Evolutionary conservation across 2,797 vertebrate genomes (phyloP).

Genomic region (Philypnodon macrostomus): DNA sequence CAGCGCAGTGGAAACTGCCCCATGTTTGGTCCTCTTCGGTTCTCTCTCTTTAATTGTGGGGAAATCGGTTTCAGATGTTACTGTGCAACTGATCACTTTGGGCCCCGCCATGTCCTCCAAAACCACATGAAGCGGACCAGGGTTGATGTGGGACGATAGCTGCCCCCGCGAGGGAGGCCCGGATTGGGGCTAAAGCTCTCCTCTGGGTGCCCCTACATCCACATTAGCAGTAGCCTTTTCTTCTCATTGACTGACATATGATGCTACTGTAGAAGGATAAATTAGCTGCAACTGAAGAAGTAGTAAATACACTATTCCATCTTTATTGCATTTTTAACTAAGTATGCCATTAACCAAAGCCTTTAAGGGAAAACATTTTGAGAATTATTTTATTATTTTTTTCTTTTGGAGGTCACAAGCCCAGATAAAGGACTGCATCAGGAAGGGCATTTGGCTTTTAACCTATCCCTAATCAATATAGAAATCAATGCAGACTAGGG

Average conservation of each 20-base stretch:
- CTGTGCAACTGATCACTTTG: conserved; percentile 77
- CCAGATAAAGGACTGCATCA: too few relatives aligned
- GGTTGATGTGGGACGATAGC: conserved; percentile 75
- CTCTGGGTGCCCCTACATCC: conserved; percentile 64
- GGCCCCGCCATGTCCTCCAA: conserved; percentile 77
- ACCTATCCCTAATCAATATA: too few relatives aligned
- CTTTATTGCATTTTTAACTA: too few relatives aligned
- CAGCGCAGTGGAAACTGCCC: conserved; percentile 79
- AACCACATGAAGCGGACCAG: conserved; percentile 76
- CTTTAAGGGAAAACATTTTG: too few relatives aligned
- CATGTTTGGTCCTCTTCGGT: conserved; percentile 80
- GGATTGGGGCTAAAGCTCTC: conserved; percentile 60
- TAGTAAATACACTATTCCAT: too few relatives aligned
- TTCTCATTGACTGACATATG: conserved; percentile 27
- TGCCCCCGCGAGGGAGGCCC: conserved; percentile 59
- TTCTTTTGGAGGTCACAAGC: too few relatives aligned
- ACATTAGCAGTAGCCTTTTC: conserved; percentile 65
- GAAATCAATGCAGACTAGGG: too few relatives aligned
- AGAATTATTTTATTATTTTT: too few relatives aligned
- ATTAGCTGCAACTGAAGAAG: too few relatives aligned
- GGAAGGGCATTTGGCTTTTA: too few relatives aligned
- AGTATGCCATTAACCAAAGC: too few relatives aligned
- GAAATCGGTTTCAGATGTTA: conserved; percentile 84
- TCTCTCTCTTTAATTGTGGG: conserved; percentile 80
- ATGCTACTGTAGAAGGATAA: conserved; percentile 17